Percentiles rank a stretch among this genome's conserved stretches.
phyloP scores from a whole-genome alignment of 2,797 vertebrate genomes.

The Menidia menidia region DNA sequence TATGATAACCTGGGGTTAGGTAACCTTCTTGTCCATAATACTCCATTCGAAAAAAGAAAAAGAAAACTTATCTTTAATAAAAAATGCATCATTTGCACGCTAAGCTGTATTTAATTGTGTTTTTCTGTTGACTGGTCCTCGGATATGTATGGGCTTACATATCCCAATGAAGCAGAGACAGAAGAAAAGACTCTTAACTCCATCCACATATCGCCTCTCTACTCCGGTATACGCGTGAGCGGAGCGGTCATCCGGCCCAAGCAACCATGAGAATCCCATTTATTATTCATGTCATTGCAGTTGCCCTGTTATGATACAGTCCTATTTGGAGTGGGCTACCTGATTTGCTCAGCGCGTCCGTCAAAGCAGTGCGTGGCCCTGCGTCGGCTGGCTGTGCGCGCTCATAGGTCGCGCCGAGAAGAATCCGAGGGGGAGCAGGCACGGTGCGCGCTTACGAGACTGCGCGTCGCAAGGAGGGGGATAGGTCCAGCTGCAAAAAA shows the following conservation, averaged over 20 bases:
- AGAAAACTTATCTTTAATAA: background rate
- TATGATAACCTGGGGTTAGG: background rate
- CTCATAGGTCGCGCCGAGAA: slow-evolving; percentile 87
- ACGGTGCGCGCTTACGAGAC: slow-evolving; percentile 79
- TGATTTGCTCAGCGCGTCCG: slow-evolving; percentile 80
- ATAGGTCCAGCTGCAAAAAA: slow-evolving; percentile 82
- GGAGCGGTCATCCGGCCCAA: slow-evolving; percentile 65
- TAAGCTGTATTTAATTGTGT: background rate
- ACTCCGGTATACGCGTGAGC: slow-evolving; percentile 55
- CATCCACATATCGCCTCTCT: slow-evolving; percentile 44
- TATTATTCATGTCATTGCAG: slow-evolving; percentile 82
- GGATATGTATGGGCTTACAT: background rate
- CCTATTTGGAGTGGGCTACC: slow-evolving; percentile 74
- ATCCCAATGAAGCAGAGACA: slow-evolving; percentile 1
- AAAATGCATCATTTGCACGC: background rate
- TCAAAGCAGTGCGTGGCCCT: slow-evolving; percentile 77
- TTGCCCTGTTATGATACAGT: slow-evolving; percentile 79
- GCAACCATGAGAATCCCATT: slow-evolving; percentile 70
- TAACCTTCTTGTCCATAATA: too few relatives aligned
- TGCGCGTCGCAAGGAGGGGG: slow-evolving; percentile 76
- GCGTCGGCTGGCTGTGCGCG: slow-evolving; percentile 83
- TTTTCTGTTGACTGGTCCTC: background rate
- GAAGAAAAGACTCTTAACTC: slow-evolving; percentile 21
- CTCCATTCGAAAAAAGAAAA: too few relatives aligned
- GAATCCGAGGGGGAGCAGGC: slow-evolving; percentile 71